These are phyloP conservation scores for Xanthia togata DNA, from an alignment of 2,888 invertebrate genomes.

Conservation along the genomic window DNA sequence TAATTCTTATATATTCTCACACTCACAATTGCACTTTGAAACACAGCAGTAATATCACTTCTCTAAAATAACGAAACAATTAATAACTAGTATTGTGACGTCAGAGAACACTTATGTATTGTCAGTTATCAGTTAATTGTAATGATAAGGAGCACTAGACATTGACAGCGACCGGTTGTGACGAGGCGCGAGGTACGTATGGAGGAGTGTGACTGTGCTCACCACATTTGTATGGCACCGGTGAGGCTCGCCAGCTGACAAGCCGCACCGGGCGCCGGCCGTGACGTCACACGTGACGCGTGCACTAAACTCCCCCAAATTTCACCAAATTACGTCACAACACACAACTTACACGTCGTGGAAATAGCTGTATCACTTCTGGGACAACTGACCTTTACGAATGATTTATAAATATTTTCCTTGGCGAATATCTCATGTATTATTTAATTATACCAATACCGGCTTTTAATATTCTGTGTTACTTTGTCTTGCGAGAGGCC, in stretches of 20 bases:
- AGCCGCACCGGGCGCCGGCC: slow-evolving; percentile 46
- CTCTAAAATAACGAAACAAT: slow-evolving; percentile 46
- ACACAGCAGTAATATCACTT: slow-evolving; percentile 43
- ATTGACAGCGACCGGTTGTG: slow-evolving; percentile 72
- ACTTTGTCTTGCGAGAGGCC: slow-evolving; percentile 24
- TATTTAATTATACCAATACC: slow-evolving; percentile 19
- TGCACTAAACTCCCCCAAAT: slow-evolving; percentile 43
- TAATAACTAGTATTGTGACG: slow-evolving; percentile 66
- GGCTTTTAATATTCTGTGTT: slow-evolving; percentile 8
- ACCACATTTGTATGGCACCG: slow-evolving; percentile 73
- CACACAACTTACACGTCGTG: slow-evolving; percentile 7
- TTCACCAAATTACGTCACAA: slow-evolving; percentile 59
- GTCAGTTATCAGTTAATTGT: slow-evolving; percentile 80
- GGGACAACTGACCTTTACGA: slow-evolving; percentile 44
- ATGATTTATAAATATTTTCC: neutral
- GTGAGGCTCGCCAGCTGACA: slow-evolving; percentile 66
- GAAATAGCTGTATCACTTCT: slow-evolving; percentile 24
- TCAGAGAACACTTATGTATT: slow-evolving; percentile 72
- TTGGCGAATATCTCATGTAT: slow-evolving; percentile 4
- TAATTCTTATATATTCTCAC: slow-evolving; percentile 35
- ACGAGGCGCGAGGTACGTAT: slow-evolving; percentile 77
- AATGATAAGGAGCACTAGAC: slow-evolving; percentile 73
- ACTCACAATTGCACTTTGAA: slow-evolving; percentile 42
- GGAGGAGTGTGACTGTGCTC: slow-evolving; percentile 72
- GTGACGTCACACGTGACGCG: slow-evolving; percentile 64